Base-by-base conservation (phyloP, 2,888 invertebrate genomes). In the Odontocerum albicorne region DNA sequence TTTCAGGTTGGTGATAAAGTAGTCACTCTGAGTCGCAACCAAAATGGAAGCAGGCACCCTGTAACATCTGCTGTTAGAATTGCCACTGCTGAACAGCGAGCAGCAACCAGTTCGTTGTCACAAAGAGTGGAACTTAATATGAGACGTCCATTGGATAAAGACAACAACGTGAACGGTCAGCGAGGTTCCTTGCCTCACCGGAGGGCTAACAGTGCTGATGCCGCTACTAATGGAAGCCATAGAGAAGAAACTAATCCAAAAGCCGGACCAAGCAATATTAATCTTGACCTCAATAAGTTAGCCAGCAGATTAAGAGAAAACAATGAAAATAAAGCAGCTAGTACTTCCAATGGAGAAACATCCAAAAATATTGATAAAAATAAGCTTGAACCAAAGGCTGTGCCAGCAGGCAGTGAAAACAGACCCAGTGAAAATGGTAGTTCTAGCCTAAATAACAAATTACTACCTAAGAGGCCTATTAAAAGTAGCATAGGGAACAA, bases 81-180 rank as follows among this genome's bases (percentile, higher is more conserved):
- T 64, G 70, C 75, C 57, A 55, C 51, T 56, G 70, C 73, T 45
- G 62, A 73, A 17, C 72, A 65, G 53, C 70, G 72, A 63, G 71
- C 71, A 49, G 74, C 72, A 63, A 73, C 71, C 60, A 73, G 39
- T 63, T 78, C 69, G 65, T 79, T 81, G 27, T 72, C 73, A 62
- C 79, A 70, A 51, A 74, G 71, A 65, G 73, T 74, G 52, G 75
- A 75, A 63, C 79, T 78, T 65, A 78, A 74, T 61, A 68, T 74
- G 62, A 72, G 75, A 58, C 72, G 75, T 49, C 77, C 77, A 35
- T 64, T 82, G 47, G 86, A 87, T 66, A 76, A 78, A 66, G 89
- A 89, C 68, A 85, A 84, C 62, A 88, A 88, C 69, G 83, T 88
- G 19, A 88, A 88, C 72, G 88, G 88, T 1, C 79, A 81, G 62